Evolutionary conservation across 1,140 invertebrate species (phyloP), one percentile per base, ranked within the genome.

Genomic region (Cheumatopsyche charites): DNA sequence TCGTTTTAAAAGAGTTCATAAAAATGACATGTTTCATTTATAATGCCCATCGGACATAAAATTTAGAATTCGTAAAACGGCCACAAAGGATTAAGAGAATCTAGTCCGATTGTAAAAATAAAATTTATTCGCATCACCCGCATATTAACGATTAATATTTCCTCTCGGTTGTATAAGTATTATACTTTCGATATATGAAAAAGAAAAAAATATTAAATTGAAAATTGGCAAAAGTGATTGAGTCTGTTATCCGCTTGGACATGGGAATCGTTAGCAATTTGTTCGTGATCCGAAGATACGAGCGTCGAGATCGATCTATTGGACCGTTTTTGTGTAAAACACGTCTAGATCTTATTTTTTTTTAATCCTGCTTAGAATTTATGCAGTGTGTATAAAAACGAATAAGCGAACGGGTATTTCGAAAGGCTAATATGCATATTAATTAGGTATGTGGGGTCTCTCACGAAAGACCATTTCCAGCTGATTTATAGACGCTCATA

Each of bases 401-500:
- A 25, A 58, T 36, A 9, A 36, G 29, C 55, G 13, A 58, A 25
- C 55, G 55, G 19, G 55, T 63, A 63, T 63, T 63, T 42, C 62
- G 62, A 63, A 63, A 47, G 43, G 42, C 62, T 65, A 69, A 73
- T 65, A 73, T 69, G 68, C 58, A 63, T 65, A 73, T 73, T 73
- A 69, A 73, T 73, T 73, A 69, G 36, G 67, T 55, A 62, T 62
- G 29, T 43, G 41, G 62, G 55, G 67, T 69, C 61, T 69, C 61
- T 62, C 66, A 66, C 45, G 71, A 69, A 73, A 49, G 61, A 66
- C 66, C 23, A 36, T 73, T 69, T 73, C 43, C 26, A 9, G 12
- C 43, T 73, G 67, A 73, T 73, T 69, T 73, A 73, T 73, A 42
- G 19, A n/a, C n/a, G 52, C 25, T 58, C 62, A 69, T 55, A 73